Conservation (phyloP, 2,113 vertebrate species). For the Equus przewalskii region DNA sequence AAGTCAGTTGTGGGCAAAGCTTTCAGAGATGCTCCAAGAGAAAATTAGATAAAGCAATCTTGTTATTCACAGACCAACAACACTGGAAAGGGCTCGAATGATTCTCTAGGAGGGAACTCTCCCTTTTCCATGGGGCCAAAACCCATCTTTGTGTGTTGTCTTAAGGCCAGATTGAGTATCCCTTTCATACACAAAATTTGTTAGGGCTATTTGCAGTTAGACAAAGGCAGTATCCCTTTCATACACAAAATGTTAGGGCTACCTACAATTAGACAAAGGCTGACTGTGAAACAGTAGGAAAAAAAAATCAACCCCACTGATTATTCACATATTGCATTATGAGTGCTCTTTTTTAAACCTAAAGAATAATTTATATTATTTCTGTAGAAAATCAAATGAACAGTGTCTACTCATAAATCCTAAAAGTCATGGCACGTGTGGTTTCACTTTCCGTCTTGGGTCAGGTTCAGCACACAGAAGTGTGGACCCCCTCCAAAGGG, state of each 20-base stretch:
- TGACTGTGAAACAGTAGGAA: constrained; percentile 89
- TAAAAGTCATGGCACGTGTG: constrained; percentile 83
- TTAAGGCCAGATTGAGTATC: constrained; percentile 64
- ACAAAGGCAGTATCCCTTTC: constrained; percentile 84
- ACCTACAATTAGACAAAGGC: constrained; percentile 87
- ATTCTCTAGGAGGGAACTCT: neutral
- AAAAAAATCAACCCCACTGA: constrained; percentile 87
- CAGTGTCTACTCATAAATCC: constrained; percentile 81
- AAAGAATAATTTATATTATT: constrained; percentile 88
- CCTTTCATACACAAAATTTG: constrained; percentile 29
- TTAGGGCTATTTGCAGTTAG: constrained; percentile 81
- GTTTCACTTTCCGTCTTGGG: constrained; percentile 80
- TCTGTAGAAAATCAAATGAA: constrained; percentile 86
- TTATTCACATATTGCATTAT: constrained; percentile 91
- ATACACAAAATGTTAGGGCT: constrained; percentile 69
- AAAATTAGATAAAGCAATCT: constrained; percentile 67
- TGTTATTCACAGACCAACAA: neutral
- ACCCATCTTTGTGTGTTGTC: neutral
- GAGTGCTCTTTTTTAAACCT: constrained; percentile 84
- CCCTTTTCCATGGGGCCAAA: neutral
- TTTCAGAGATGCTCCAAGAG: constrained; percentile 78
- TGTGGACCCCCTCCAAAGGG: neutral
- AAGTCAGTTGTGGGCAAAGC: constrained; percentile 26
- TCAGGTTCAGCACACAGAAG: constrained; percentile 12
- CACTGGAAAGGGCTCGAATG: neutral